phyloP scores from a whole-genome alignment of 2,888 invertebrate genomes.

The Ashinkailepas kermadecensis region DNA sequence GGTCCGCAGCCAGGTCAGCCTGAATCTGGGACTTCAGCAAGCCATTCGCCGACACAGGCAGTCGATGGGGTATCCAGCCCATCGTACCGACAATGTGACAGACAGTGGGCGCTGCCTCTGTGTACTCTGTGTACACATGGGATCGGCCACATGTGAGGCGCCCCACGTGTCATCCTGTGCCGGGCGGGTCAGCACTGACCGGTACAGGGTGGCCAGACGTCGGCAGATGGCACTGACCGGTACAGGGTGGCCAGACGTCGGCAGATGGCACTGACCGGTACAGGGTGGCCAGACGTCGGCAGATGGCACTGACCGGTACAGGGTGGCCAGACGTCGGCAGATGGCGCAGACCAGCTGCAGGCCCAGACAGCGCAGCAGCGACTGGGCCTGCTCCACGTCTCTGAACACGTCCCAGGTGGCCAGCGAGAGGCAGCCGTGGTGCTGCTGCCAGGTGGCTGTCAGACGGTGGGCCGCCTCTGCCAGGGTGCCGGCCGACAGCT shows the following conservation, averaged over 20 bases:
- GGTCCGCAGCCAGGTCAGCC: too few species aligned
- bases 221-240: slow-evolving; percentile 52
- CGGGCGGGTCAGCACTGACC: not conserved
- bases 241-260: too few species aligned
- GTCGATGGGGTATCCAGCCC: too few species aligned
- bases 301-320: slow-evolving; percentile 49
- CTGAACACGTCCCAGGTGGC: slow-evolving; percentile 47
- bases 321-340: slow-evolving; percentile 52
- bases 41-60: too few species aligned
- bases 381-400: slow-evolving; percentile 40
- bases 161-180: too few species aligned
- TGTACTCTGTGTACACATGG: too few species aligned
- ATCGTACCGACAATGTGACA: too few species aligned
- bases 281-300: slow-evolving; percentile 53
- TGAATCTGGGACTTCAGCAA: too few species aligned
- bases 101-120: too few species aligned
- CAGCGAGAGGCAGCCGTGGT: slow-evolving; percentile 42
- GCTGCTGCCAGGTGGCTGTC: slow-evolving; percentile 41
- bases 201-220: slow-evolving; percentile 53
- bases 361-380: slow-evolving; percentile 51
- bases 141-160: too few species aligned
- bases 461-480: slow-evolving; percentile 47
- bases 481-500: slow-evolving; percentile 40
- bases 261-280: slow-evolving; percentile 42
- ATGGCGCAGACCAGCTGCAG: slow-evolving; percentile 49